A percentile compares a stretch with the other conserved stretches of the same genome.
phyloP scores from a whole-genome alignment of 2,888 invertebrate species.

The Nephrotoma flavescens region DNA sequence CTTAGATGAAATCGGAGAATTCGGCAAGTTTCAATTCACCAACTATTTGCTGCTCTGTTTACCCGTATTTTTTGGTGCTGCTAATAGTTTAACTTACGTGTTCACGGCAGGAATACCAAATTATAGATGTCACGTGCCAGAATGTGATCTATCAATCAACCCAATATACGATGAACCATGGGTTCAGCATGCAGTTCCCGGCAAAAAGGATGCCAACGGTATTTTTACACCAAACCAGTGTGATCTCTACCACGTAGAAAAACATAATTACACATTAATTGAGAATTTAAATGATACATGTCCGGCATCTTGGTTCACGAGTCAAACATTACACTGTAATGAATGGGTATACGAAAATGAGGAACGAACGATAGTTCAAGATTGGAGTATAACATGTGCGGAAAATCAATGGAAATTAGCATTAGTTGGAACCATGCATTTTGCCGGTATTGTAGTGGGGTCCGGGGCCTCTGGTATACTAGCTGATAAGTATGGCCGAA shows the following conservation, averaged over 20 bases:
- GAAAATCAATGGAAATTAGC: conserved; percentile 46
- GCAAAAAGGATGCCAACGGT: conserved; percentile 18
- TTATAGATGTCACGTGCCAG: conserved; percentile 41
- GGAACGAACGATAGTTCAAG: conserved; percentile 41
- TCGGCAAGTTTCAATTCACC: conserved; percentile 40
- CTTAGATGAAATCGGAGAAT: conserved; percentile 42
- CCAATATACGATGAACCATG: conserved; percentile 30
- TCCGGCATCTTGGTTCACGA: conserved; percentile 27
- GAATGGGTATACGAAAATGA: conserved; percentile 37
- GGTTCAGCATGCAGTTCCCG: conserved; percentile 37
- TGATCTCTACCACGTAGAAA: conserved; percentile 19
- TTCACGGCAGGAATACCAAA: conserved; percentile 43
- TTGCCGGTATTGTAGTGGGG: conserved; percentile 45
- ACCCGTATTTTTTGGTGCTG: conserved; percentile 43
- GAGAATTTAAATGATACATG: conserved; percentile 17
- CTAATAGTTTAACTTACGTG: conserved; percentile 44
- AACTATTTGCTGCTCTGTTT: conserved; percentile 41
- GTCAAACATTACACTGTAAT: conserved; percentile 29
- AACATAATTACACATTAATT: not conserved
- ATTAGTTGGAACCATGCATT: conserved; percentile 44
- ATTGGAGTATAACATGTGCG: conserved; percentile 43
- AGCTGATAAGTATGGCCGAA: conserved; percentile 47
- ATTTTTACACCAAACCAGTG: conserved; percentile 25
- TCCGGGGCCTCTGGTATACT: conserved; percentile 42
- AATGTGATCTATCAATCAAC: conserved; percentile 34